Base-by-base conservation (phyloP, 2,888 invertebrate genomes). In the Drosophila mayaguana region DNA sequence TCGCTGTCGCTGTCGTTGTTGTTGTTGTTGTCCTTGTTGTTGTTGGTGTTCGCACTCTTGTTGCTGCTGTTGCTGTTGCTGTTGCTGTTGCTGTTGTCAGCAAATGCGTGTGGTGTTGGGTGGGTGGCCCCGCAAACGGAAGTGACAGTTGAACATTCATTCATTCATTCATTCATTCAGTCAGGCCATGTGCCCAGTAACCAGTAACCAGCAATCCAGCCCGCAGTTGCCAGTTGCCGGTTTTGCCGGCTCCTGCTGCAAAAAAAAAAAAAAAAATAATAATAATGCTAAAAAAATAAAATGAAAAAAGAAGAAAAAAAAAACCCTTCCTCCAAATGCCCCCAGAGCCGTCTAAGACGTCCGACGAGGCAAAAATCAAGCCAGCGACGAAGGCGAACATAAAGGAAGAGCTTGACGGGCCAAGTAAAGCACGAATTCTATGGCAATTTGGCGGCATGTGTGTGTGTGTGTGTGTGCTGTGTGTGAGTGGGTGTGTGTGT, bases 71-170 rank as follows among this genome's bases (percentile, higher is more conserved):
- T n/a, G n/a, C n/a, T n/a, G n/a, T n/a, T n/a, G n/a, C n/a, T n/a
- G 7, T 28, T 28, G 28, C 28, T 32, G 59, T 42, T 57, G 61
- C 60, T 51, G 70, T 54, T 53, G 67, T 46, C 50, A 45, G 48
- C 38, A 45, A 46, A 55, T 60, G 68, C 68, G 73, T 67, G 77
- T 63, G 66, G 72, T 36, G 34, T 36, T 67, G 81, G 63, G 56
- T 74, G 74, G 63, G 51, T 78, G 74, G 72, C 70, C 60, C 63
- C 71, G 63, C 78, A 64, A 81, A 63, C 89, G 84, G 84, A 84
- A 85, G 84, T 89, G 89, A 85, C 84, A 85, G 88, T 89, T 85
- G 84, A 85, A 89, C 84, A 85, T 85, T 89, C 84, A 85, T 89
- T 83, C 80, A 40, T 38, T 38, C 36, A 38, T 38, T 36, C 36